These are phyloP conservation scores for Ormyrus pomaceus DNA, from an alignment of 2,888 invertebrate genomes.

Conservation along the genomic window DNA sequence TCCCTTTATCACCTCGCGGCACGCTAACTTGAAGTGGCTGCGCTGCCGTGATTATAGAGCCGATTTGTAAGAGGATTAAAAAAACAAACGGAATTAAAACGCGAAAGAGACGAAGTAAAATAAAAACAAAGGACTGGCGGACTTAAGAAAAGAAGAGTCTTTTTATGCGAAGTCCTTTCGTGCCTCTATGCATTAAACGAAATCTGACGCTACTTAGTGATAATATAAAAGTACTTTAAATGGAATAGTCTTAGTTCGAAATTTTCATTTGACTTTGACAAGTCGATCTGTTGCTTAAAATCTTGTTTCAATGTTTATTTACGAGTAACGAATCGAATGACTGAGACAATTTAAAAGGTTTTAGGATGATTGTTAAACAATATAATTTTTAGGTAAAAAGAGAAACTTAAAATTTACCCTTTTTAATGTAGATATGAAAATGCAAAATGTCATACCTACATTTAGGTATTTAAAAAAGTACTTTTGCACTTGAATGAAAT, in stretches of 20 bases:
- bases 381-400: too few species aligned
- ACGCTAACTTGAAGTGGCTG: slow-evolving; percentile 38
- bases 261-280: too few species aligned
- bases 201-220: slow-evolving; percentile 13
- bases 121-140: background rate
- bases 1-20: slow-evolving; percentile 49
- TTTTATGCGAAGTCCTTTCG: slow-evolving; percentile 44
- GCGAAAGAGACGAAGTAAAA: slow-evolving; percentile 1
- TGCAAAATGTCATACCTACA: background rate
- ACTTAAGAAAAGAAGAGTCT: slow-evolving; percentile 9
- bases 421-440: too few species aligned
- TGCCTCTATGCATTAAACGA: slow-evolving; percentile 41
- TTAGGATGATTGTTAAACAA: too few species aligned
- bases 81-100: slow-evolving; percentile 9
- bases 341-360: too few species aligned
- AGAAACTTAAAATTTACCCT: too few species aligned
- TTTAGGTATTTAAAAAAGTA: background rate
- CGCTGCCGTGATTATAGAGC: slow-evolving; percentile 33
- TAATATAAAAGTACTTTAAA: too few species aligned
- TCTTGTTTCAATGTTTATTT: too few species aligned
- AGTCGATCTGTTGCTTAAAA: too few species aligned
- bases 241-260: too few species aligned
- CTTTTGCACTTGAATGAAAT: background rate
- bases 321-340: too few species aligned
- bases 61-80: slow-evolving; percentile 37